phyloP scores from a whole-genome alignment of 2,113 vertebrate genomes.

The Mormoops blainvillei region DNA sequence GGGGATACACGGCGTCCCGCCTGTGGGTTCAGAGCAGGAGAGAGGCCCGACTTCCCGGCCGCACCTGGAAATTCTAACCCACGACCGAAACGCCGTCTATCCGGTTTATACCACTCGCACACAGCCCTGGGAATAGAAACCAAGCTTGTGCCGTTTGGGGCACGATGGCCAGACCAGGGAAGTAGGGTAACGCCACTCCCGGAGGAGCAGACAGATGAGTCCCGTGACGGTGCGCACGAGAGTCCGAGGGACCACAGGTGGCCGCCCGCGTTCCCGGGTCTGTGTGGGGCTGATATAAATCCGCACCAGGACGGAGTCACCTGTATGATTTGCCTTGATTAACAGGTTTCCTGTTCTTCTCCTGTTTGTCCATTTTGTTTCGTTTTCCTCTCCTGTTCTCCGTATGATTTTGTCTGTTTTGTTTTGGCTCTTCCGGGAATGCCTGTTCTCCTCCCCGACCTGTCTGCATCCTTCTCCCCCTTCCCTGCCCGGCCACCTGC shows the following conservation, averaged over 20 bases:
- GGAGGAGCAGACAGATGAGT: conserved; percentile 11
- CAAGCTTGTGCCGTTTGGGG: conserved; percentile 35
- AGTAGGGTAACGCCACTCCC: not conserved
- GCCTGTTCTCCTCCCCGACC: conserved; percentile 76
- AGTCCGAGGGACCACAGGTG: conserved; percentile 54
- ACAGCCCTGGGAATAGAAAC: conserved; percentile 82
- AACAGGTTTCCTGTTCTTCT: conserved; percentile 88
- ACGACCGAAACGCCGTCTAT: conserved; percentile 80
- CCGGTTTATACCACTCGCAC: conserved; percentile 84
- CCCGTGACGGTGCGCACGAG: not conserved
- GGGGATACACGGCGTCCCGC: conserved; percentile 79
- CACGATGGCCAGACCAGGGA: conserved; percentile 1
- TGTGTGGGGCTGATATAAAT: conserved; percentile 86
- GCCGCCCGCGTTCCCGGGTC: conserved; percentile 76
- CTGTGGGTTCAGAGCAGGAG: conserved; percentile 72
- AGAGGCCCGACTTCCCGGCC: conserved; percentile 42
- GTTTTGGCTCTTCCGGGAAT: conserved; percentile 84
- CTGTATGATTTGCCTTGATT: conserved; percentile 85
- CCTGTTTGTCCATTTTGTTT: conserved; percentile 84
- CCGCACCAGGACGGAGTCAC: conserved; percentile 79
- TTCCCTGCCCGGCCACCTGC: conserved; percentile 47
- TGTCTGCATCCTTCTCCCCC: conserved; percentile 80
- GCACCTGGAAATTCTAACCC: conserved; percentile 49
- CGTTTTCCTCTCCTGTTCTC: conserved; percentile 80
- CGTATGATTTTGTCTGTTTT: conserved; percentile 74